Evolutionary conservation across 2,888 invertebrate species (phyloP).

Genomic region (Callyntrura sp.): DNA sequence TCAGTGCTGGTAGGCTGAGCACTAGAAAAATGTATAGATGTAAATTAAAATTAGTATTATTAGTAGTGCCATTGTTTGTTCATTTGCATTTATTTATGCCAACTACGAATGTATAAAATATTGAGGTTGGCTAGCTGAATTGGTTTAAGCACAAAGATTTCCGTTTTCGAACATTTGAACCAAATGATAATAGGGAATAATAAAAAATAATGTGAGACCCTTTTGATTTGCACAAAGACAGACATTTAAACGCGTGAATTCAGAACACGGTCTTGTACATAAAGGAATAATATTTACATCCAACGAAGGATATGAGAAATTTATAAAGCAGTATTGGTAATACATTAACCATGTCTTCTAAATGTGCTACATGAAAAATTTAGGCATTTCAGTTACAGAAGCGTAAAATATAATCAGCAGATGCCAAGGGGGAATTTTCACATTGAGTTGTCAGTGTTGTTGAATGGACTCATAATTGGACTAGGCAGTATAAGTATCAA

Average conservation of each 20-base stretch:
- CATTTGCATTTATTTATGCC: conserved; percentile 57
- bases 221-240: conserved; percentile 49
- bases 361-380: background rate
- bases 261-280: background rate
- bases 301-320: background rate
- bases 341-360: background rate
- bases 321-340: background rate
- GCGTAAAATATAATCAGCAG: background rate
- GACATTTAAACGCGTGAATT: background rate
- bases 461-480: background rate
- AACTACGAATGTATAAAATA: conserved; percentile 28
- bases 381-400: too few species aligned
- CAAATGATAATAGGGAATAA: conserved; percentile 37
- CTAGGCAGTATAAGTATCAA: too few species aligned
- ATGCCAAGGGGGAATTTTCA: background rate
- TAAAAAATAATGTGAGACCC: background rate
- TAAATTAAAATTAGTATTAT: conserved; percentile 65
- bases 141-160: conserved; percentile 17
- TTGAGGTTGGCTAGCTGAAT: conserved; percentile 14
- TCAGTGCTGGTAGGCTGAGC: conserved; percentile 58
- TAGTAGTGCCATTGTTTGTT: conserved; percentile 43
- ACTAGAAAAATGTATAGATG: conserved; percentile 25
- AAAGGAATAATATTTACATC: background rate
- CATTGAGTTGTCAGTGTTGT: too few species aligned
- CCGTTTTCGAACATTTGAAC: conserved; percentile 46